Percentiles rank a stretch among this genome's conserved stretches.
phyloP scores from a whole-genome alignment of 2,113 vertebrate genomes.

The Elephas maximus region DNA sequence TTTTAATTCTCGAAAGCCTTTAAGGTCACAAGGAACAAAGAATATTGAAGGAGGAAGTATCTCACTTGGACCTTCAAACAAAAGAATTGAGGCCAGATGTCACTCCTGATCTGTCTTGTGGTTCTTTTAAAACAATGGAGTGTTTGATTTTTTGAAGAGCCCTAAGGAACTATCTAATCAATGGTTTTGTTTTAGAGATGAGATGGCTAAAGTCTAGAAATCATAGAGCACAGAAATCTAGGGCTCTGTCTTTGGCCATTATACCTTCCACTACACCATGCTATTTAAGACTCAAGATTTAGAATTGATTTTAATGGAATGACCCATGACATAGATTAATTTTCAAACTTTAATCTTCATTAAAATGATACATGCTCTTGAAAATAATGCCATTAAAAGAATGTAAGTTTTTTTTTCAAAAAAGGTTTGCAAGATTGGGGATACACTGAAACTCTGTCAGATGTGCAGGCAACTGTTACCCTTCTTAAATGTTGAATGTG shows the following conservation, averaged over 20 bases:
- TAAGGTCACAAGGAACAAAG: neutral
- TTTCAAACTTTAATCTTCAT: conserved; percentile 38
- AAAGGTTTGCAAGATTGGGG: neutral
- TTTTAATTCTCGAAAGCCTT: neutral
- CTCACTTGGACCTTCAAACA: neutral
- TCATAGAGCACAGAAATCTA: neutral
- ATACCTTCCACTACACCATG: neutral
- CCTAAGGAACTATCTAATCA: neutral
- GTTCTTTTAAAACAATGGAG: conserved; percentile 18
- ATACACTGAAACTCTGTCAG: neutral
- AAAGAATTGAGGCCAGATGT: neutral
- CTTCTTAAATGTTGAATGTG: neutral
- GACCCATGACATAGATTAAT: neutral
- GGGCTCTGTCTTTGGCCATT: neutral
- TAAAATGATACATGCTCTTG: neutral
- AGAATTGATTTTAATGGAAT: neutral
- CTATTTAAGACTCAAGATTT: neutral
- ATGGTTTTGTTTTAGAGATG: neutral
- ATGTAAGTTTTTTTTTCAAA: neutral
- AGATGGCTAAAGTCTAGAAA: conserved; percentile 16
- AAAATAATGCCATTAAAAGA: neutral
- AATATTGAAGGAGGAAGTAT: neutral
- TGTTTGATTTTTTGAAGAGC: neutral
- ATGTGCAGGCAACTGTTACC: neutral
- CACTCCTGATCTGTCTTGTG: neutral